phyloP scores from a whole-genome alignment of 2,113 vertebrate genomes.

The Chionodraco myersi region DNA sequence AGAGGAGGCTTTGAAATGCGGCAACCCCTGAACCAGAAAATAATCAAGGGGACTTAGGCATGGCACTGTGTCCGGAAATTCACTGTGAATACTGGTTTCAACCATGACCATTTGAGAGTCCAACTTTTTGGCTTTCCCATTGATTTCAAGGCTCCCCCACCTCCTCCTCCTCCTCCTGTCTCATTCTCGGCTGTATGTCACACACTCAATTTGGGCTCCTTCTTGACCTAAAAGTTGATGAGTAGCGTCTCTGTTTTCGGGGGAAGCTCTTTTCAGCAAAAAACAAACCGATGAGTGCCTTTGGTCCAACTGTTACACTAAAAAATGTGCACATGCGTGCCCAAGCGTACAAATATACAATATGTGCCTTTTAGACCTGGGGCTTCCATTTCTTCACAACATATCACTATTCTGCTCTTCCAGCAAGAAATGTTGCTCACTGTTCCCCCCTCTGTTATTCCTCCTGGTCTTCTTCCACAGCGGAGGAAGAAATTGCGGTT shows the following conservation, averaged over 20 bases:
- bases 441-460: conserved; percentile 62
- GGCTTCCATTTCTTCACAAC: conserved; percentile 42
- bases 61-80: conserved; percentile 78
- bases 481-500: conserved; percentile 69
- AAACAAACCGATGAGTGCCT: conserved; percentile 44
- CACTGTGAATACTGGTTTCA: conserved; percentile 79
- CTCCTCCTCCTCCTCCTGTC: conserved; percentile 39
- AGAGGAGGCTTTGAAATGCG: conserved; percentile 73
- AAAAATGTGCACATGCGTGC: not conserved
- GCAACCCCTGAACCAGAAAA: conserved; percentile 79
- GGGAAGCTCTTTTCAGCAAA: conserved; percentile 59
- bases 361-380: conserved; percentile 39
- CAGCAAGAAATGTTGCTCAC: conserved; percentile 58
- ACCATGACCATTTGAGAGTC: conserved; percentile 76
- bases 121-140: conserved; percentile 70
- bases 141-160: conserved; percentile 46
- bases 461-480: conserved; percentile 63
- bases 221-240: conserved; percentile 68
- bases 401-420: conserved; percentile 71
- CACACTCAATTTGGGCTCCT: conserved; percentile 71
- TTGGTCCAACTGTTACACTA: conserved; percentile 33
- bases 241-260: conserved; percentile 75
- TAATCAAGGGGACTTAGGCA: conserved; percentile 81
- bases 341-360: conserved; percentile 29
- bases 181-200: conserved; percentile 56